phyloP scores from a whole-genome alignment of 2,888 invertebrate genomes.

The Eupelmus urozonus region DNA sequence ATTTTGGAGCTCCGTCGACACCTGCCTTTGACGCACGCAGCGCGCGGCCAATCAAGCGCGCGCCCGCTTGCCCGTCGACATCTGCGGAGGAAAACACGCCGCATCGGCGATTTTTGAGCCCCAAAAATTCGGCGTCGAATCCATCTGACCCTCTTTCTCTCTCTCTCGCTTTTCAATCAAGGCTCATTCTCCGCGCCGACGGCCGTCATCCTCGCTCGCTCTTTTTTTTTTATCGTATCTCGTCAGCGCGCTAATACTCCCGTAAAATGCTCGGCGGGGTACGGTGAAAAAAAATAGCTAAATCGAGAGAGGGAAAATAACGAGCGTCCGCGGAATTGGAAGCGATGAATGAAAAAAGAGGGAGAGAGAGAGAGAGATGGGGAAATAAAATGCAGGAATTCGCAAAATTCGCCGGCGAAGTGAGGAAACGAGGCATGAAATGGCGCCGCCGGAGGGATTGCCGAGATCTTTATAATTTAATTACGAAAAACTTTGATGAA shows the following conservation, averaged over 20 bases:
- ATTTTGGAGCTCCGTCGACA: slow-evolving; percentile 38
- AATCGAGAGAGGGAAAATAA: slow-evolving; percentile 12
- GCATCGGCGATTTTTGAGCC: slow-evolving; percentile 40
- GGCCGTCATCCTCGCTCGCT: slow-evolving; percentile 18
- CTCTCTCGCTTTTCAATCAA: slow-evolving; percentile 48
- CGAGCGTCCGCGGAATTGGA: not conserved
- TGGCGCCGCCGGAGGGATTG: not conserved
- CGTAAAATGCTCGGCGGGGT: not conserved
- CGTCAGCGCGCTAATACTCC: slow-evolving; percentile 42
- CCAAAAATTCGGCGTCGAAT: slow-evolving; percentile 18
- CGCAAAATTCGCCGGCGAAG: not conserved
- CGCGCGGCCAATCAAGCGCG: slow-evolving; percentile 38
- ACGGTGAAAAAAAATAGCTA: slow-evolving; percentile 2
- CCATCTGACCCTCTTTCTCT: not conserved
- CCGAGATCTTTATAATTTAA: slow-evolving; percentile 44
- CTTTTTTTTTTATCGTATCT: slow-evolving; percentile 51
- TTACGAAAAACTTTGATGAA: slow-evolving; percentile 38
- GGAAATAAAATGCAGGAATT: slow-evolving; percentile 28
- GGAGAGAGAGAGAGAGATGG: not conserved
- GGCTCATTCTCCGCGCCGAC: slow-evolving; percentile 32
- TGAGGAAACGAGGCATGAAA: slow-evolving; percentile 17
- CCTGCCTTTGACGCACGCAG: slow-evolving; percentile 51
- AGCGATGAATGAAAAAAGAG: not conserved
- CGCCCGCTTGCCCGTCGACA: slow-evolving; percentile 30
- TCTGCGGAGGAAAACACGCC: slow-evolving; percentile 49